These are phyloP conservation scores for Lycorma delicatula DNA, from an alignment of 1,140 invertebrate species.

Conservation along the genomic window DNA sequence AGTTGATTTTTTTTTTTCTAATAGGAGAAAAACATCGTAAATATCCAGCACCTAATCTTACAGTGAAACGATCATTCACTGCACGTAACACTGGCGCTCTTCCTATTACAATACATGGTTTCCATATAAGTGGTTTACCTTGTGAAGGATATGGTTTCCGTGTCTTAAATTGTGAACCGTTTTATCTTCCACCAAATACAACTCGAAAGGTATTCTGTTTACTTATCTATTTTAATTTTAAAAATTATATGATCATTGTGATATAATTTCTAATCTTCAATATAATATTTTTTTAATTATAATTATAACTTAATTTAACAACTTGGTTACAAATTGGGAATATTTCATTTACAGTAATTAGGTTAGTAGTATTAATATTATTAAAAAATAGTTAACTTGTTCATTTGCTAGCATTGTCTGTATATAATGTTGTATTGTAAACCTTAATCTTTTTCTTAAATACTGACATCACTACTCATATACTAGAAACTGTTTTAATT, in stretches of 20 bases:
- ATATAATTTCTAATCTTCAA: too few relatives aligned
- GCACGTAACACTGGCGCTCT: constrained; percentile 82
- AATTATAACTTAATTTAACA: too few relatives aligned
- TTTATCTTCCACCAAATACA: constrained; percentile 47
- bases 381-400: too few relatives aligned
- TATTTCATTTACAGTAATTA: too few relatives aligned
- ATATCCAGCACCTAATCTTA: constrained; percentile 55
- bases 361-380: too few relatives aligned
- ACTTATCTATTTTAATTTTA: constrained; percentile 2
- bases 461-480: too few relatives aligned
- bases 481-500: too few relatives aligned
- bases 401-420: too few relatives aligned
- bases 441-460: too few relatives aligned
- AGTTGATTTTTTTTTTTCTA: constrained; percentile 22
- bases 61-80: constrained; percentile 75
- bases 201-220: background rate
- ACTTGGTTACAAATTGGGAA: too few relatives aligned
- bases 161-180: constrained; percentile 74
- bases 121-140: constrained; percentile 60
- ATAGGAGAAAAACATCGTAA: constrained; percentile 44
- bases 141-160: constrained; percentile 86
- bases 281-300: too few relatives aligned
- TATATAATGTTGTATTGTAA: too few relatives aligned
- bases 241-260: background rate
- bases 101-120: constrained; percentile 62